Base-by-base conservation (phyloP, 2,113 vertebrate species). In the Rhinolophus sinicus region DNA sequence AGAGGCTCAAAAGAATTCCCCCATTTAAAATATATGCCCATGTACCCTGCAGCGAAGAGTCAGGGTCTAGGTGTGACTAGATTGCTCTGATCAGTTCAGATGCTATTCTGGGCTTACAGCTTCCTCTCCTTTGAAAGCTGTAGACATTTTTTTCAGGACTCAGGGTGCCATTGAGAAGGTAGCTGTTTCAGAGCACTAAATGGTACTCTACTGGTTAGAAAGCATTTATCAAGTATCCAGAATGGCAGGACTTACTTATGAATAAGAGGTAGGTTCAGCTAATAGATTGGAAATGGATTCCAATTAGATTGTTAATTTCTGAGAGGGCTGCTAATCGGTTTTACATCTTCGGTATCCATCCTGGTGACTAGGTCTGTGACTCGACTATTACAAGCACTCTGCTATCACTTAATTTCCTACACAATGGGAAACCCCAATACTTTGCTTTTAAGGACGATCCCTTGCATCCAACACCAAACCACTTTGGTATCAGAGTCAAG, bases 301-400 rank as follows among this genome's bases (percentile, higher is more conserved):
- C 76, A 93, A 95, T 40, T 40, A 70, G 33, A 67, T 62, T 75
- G 54, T 60, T 84, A 44, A 82, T 90, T 88, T 91, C 78, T 69
- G 15, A 38, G 54, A 94, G 12, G 15, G 4, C 26, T 78, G 24
- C 15, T 28, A 60, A n/a, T 35, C 50, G 38, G 21, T 75, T 56
- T 94, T 76, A 38, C 28, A 67, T 81, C 22, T 78, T 83, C 62
- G 44, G 11, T 84, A 44, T 58, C 8, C 28, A 69, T 76, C 56
- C 50, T 24, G 7, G 30, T 88, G 26, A 56, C 77, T 82, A 90
- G 70, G 58, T 30, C 56, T 40, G 14, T 73, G 10, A 9, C n/a
- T 69, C 16, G 30, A 1, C 50, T 87, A 26, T 40, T 60, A 44
- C n/a, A 58, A 90, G 5, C 9, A 84, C 24, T 26, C 30, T 81